Percentiles rank a stretch among this genome's conserved stretches.
phyloP scores from a whole-genome alignment of 1,140 invertebrate genomes.

The Brachystomella parvula region DNA sequence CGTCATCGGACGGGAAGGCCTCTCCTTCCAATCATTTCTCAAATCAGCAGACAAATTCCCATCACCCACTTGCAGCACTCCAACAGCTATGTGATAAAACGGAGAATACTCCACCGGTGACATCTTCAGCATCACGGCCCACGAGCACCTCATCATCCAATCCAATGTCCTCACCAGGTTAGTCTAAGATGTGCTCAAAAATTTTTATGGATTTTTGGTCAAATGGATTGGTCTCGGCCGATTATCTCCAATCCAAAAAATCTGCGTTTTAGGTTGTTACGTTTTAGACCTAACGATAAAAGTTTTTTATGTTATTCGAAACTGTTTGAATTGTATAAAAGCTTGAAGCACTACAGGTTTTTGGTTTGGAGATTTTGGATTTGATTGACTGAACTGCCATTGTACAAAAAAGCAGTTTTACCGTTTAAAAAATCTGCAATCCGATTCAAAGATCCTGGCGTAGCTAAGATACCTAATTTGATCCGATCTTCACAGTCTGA shows the following conservation, averaged over 20 bases:
- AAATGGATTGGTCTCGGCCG: too few species aligned
- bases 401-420: too few species aligned
- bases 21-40: constrained; percentile 45
- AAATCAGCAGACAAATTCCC: constrained; percentile 27
- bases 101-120: constrained; percentile 52
- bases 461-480: background rate
- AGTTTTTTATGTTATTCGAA: too few species aligned
- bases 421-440: background rate
- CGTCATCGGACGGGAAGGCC: constrained; percentile 48
- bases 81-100: constrained; percentile 93
- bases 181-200: too few species aligned
- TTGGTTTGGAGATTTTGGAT: too few species aligned
- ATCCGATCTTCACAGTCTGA: background rate
- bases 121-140: constrained; percentile 42
- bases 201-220: too few species aligned
- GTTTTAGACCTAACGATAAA: too few species aligned
- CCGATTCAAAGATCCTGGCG: background rate
- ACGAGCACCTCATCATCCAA: constrained; percentile 41
- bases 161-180: constrained; percentile 37
- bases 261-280: too few species aligned
- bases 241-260: too few species aligned
- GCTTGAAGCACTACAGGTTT: too few species aligned
- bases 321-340: too few species aligned
- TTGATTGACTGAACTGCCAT: too few species aligned
- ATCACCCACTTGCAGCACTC: constrained; percentile 78